Evolutionary conservation across 2,797 vertebrate species (phyloP).

Genomic region (Falco columbarius): DNA sequence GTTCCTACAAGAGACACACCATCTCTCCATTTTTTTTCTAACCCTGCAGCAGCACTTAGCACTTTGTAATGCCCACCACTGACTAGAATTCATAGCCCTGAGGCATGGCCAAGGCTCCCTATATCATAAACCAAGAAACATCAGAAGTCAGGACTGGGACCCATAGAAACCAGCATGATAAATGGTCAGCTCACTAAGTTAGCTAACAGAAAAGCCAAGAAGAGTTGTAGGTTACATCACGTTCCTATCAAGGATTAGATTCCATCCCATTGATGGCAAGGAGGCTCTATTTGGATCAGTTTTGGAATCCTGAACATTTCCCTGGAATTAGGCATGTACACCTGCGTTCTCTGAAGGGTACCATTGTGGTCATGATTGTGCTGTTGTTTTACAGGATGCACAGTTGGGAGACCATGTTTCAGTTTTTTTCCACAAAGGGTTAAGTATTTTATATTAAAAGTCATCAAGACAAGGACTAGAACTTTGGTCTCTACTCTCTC

Average conservation of each 20-base stretch:
- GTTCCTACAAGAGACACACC: background rate
- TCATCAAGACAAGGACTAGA: background rate
- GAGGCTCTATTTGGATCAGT: background rate
- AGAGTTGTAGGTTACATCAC: background rate
- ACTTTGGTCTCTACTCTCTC: background rate
- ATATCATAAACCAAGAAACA: background rate
- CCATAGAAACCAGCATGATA: background rate
- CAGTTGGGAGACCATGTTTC: background rate
- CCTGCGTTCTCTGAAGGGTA: background rate
- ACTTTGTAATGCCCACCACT: background rate
- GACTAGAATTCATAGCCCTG: background rate
- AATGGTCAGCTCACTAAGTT: background rate
- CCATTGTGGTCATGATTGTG: background rate
- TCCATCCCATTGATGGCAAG: background rate
- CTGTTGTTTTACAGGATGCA: background rate
- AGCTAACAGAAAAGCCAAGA: background rate
- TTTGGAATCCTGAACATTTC: background rate
- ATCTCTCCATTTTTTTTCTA: background rate
- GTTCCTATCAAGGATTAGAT: background rate
- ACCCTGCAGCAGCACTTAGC: background rate
- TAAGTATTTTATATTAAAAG: background rate
- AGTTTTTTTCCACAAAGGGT: background rate
- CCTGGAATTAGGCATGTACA: background rate
- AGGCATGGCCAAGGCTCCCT: background rate
- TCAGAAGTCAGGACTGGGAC: background rate